Evolutionary conservation across 2,113 vertebrate species (phyloP), one percentile per base, ranked within the genome.

Genomic region (Cheilinus undulatus): DNA sequence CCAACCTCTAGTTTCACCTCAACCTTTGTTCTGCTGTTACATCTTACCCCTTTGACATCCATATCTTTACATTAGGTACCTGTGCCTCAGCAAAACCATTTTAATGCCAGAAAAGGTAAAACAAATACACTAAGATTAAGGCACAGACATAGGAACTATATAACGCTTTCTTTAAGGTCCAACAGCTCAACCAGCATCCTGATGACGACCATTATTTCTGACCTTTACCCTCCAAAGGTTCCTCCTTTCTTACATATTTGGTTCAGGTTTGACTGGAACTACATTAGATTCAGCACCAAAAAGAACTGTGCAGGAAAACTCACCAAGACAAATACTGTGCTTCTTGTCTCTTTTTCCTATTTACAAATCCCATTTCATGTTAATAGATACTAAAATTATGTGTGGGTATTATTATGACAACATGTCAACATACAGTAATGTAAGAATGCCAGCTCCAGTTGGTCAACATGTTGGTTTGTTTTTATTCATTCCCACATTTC

Each of bases 381-480:
- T 69, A 69, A 70, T 80, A 85, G 24, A 71, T 64, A 63, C 72
- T 49, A 65, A 82, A 83, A 87, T 82, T 46, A 76, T 67, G 57
- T 73, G 58, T 32, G 36, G 72, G 76, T 71, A 69, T 79, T 80
- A 72, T 78, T 36, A 68, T 79, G 59, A 81, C 78, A 84, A 58
- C 53, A 30, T 81, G 68, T 82, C 57, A 75, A 46, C 59, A 72
- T 20, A 7, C 23, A 42, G 50, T 82, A 62, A 75, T 43, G 60
- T 60, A 75, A 78, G 60, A 78, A 23, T 52, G 15, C 34, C 28
- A 46, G 63, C 69, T 70, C 64, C 64, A 71, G 65, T 78, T 84
- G 86, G 77, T 87, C 85, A 86, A 69, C 74, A 82, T 64, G 78
- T 82, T 81, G 54, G 71, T 83, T 87, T 86, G 72, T 83, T 89